Percentiles rank a stretch among this genome's conserved stretches.
Evolutionary conservation across 1,140 invertebrate species (phyloP).

Genomic region (Dryas iulia): DNA sequence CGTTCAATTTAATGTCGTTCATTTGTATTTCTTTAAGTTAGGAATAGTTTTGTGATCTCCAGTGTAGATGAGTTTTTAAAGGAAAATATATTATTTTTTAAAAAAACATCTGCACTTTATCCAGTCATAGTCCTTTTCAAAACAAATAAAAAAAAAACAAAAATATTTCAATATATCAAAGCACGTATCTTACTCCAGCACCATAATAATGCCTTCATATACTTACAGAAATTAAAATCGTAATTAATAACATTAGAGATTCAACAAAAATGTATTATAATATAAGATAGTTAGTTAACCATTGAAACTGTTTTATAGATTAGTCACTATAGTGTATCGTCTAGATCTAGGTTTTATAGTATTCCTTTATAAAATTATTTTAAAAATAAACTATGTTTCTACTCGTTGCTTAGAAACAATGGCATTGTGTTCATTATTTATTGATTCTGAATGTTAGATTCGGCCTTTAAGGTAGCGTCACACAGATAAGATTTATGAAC

Average conservation of each 20-base stretch:
- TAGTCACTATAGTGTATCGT: slow-evolving; percentile 38
- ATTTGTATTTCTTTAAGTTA: slow-evolving; percentile 57
- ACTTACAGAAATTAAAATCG: not conserved
- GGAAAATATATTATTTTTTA: slow-evolving; percentile 11
- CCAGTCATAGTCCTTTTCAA: not conserved
- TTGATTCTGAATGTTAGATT: slow-evolving; percentile 46
- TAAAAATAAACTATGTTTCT: slow-evolving; percentile 38
- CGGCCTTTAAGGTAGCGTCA: slow-evolving; percentile 28
- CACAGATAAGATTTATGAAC: slow-evolving; percentile 6
- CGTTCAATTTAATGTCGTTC: not conserved
- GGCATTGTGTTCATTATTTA: slow-evolving; percentile 61
- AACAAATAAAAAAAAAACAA: not conserved
- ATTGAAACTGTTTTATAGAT: slow-evolving; percentile 30
- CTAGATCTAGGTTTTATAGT: slow-evolving; percentile 44
- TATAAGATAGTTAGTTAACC: slow-evolving; percentile 26
- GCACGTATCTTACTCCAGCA: not conserved
- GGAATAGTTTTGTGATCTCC: slow-evolving; percentile 67
- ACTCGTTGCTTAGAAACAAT: slow-evolving; percentile 36
- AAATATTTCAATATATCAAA: not conserved
- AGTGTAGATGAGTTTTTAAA: slow-evolving; percentile 11
- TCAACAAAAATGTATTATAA: slow-evolving; percentile 36
- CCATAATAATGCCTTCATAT: not conserved
- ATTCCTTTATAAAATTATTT: slow-evolving; percentile 45
- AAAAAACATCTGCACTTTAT: not conserved
- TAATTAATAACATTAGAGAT: slow-evolving; percentile 28